These are phyloP conservation scores for Drosophila neotestacea DNA, from an alignment of 2,888 invertebrate genomes.

Conservation along the genomic window DNA sequence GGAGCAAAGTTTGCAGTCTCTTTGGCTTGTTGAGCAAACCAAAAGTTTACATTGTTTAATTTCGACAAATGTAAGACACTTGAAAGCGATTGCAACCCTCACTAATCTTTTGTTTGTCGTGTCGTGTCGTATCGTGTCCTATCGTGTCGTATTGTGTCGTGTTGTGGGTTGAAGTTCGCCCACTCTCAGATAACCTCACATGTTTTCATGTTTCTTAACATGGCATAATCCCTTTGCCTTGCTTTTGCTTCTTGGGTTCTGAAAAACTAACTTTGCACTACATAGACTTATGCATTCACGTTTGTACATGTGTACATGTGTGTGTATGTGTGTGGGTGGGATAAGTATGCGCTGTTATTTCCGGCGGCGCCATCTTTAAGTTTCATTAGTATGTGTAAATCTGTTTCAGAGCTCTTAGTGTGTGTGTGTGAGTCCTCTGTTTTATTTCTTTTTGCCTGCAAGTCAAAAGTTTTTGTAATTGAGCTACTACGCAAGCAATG, in stretches of 20 bases:
- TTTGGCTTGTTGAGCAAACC: constrained; percentile 57
- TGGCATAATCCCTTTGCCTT: constrained; percentile 74
- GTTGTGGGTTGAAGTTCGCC: background rate
- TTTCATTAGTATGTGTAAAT: constrained; percentile 71
- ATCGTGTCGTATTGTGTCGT: constrained; percentile 32
- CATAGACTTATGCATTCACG: constrained; percentile 36
- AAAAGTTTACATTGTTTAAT: constrained; percentile 80
- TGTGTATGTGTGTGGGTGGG: constrained; percentile 14
- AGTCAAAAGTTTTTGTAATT: constrained; percentile 68
- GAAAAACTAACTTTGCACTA: constrained; percentile 70
- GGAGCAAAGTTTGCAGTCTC: constrained; percentile 62
- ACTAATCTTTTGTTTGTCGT: constrained; percentile 75
- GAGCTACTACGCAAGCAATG: constrained; percentile 48
- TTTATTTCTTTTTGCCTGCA: constrained; percentile 48
- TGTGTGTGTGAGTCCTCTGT: constrained; percentile 23
- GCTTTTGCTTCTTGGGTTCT: constrained; percentile 40
- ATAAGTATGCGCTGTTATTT: constrained; percentile 55
- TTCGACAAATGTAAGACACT: constrained; percentile 77
- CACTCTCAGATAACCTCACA: constrained; percentile 52
- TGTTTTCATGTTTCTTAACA: constrained; percentile 72
- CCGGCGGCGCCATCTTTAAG: constrained; percentile 78
- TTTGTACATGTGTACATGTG: constrained; percentile 1
- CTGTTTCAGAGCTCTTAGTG: constrained; percentile 35
- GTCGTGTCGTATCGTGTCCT: constrained; percentile 32
- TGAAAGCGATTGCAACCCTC: constrained; percentile 70